Percentiles rank a stretch among this genome's conserved stretches.
These are phyloP conservation scores for Callyntrura guangdongensis DNA, from an alignment of 2,888 invertebrate genomes.

Conservation along the genomic window DNA sequence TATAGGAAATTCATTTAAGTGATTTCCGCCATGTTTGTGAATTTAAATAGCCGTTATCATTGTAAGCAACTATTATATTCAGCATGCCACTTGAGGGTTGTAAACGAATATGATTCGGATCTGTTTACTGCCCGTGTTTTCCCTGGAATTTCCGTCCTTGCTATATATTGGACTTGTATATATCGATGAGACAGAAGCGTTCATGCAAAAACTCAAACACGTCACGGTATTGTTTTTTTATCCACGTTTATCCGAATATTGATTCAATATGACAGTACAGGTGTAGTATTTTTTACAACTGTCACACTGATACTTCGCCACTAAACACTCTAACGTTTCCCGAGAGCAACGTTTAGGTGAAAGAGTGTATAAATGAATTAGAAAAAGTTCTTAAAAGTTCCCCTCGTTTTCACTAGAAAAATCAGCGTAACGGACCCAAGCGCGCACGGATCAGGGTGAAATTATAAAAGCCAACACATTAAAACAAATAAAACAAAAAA, in stretches of 20 bases:
- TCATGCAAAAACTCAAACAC: neutral
- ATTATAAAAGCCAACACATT: neutral
- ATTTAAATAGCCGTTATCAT: slow-evolving; percentile 9
- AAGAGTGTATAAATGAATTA: neutral
- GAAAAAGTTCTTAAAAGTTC: slow-evolving; percentile 14
- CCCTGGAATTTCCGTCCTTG: slow-evolving; percentile 14
- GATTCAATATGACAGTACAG: neutral
- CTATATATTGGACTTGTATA: neutral
- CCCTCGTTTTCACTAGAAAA: neutral
- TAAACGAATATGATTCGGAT: neutral
- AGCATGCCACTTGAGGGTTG: slow-evolving; percentile 22
- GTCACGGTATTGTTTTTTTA: neutral
- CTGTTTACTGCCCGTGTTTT: neutral
- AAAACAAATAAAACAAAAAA: neutral
- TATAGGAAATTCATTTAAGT: slow-evolving; percentile 44
- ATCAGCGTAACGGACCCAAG: neutral
- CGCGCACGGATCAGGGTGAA: neutral
- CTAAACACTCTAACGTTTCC: slow-evolving; percentile 31
- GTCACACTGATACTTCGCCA: neutral
- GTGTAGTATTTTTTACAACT: slow-evolving; percentile 41
- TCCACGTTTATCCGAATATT: neutral
- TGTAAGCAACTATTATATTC: neutral
- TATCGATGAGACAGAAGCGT: neutral
- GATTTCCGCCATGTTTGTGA: slow-evolving; percentile 65
- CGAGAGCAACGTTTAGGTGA: slow-evolving; percentile 21